Percentiles rank a stretch among this genome's conserved stretches.
Evolutionary conservation across 92 coral and sea anemone genomes (phyloP).

Genomic region (Epizoanthus scotinus): DNA sequence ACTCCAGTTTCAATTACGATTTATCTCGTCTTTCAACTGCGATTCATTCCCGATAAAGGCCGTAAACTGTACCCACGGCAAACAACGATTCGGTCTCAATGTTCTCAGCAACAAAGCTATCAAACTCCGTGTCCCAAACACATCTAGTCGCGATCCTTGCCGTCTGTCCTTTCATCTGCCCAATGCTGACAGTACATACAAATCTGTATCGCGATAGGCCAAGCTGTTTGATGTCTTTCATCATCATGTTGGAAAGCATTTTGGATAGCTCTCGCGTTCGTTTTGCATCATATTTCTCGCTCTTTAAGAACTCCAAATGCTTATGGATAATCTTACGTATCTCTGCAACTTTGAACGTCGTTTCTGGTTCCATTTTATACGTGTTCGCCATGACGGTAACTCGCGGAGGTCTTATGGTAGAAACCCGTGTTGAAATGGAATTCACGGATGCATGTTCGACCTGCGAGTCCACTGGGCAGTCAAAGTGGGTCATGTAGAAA

Average conservation of each 20-base stretch:
- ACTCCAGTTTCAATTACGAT: too few species aligned
- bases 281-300: conserved; percentile 69
- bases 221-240: conserved; percentile 77
- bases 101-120: conserved; percentile 81
- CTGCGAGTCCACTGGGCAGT: conserved; percentile 63
- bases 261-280: conserved; percentile 79
- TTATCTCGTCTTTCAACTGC: too few species aligned
- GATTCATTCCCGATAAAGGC: conserved; percentile 71
- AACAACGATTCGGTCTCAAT: conserved; percentile 73
- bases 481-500: conserved; percentile 70
- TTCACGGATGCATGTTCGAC: conserved; percentile 59
- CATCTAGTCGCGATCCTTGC: conserved; percentile 90
- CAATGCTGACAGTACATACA: conserved; percentile 90
- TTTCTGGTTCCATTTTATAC: conserved; percentile 86
- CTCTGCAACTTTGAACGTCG: conserved; percentile 52
- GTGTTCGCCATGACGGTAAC: conserved; percentile 65
- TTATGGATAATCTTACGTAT: conserved; percentile 71
- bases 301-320: conserved; percentile 71
- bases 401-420: conserved; percentile 46
- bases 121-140: conserved; percentile 87
- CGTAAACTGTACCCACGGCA: conserved; percentile 93
- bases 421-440: conserved; percentile 49
- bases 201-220: conserved; percentile 77
- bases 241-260: conserved; percentile 72
- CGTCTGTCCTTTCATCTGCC: conserved; percentile 77